Base-by-base conservation (phyloP, 2,888 invertebrate species). In the Plagodis dolabraria region DNA sequence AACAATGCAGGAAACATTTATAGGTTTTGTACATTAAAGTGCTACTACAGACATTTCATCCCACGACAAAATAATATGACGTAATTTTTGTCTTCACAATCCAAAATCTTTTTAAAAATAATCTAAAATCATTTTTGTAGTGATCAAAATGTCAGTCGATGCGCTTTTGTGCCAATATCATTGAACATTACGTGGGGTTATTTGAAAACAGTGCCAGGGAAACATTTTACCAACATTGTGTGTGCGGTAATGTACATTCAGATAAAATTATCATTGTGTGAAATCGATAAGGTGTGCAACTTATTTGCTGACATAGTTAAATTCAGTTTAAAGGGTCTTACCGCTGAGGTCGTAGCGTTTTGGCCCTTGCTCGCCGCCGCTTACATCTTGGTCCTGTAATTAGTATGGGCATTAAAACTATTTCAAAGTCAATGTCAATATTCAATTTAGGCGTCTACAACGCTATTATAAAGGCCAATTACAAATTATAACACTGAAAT, bases 371-470 rank as follows among this genome's bases (percentile, higher is more conserved):
- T 85, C 85, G 63, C 69, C 77, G 11, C 77, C 79, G 64, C 72
- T 76, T 2, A 74, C 75, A 51, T 90, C 89, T 75, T 85, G 87
- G 54, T 90, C 90, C 90, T 90, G 74, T 45, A 46, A 57, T 40
- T 11, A 51, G 57, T 50, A 51, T 43, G 33, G 36, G 8, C 33
- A 53, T 50, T 43, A 10, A 40, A 40, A 10, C 5, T 40, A 40
- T 1, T 22, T n/a, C n/a, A n/a, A n/a, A n/a, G n/a, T n/a, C n/a
- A n/a, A n/a, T n/a, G n/a, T n/a, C n/a, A n/a, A n/a, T n/a, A n/a
- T n/a, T n/a, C n/a, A n/a, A n/a, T n/a, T n/a, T n/a, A n/a, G n/a
- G n/a, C n/a, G n/a, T n/a, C n/a, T n/a, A n/a, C n/a, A n/a, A n/a
- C n/a, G n/a, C n/a, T n/a, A n/a, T n/a, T n/a, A n/a, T n/a, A n/a